phyloP scores from a whole-genome alignment of 1,140 invertebrate genomes.

The Drosophila tani region DNA sequence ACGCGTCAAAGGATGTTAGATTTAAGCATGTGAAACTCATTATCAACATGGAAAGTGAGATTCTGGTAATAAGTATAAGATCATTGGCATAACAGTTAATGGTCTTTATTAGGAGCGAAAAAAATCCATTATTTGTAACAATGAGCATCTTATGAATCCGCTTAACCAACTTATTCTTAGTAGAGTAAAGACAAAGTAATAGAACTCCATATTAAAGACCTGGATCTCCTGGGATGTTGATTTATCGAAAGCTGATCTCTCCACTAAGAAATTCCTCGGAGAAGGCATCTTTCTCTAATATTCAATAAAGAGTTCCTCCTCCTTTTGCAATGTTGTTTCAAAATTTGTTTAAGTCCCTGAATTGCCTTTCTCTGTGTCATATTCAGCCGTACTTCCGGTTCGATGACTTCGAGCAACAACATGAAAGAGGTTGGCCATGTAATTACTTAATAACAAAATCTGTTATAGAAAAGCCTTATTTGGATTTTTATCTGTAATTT shows the following conservation, averaged over 20 bases:
- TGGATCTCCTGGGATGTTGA: not conserved
- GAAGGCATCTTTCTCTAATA: not conserved
- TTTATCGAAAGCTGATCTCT: conserved; percentile 18
- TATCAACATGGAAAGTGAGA: not conserved
- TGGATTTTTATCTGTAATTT: too few relatives aligned
- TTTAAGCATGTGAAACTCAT: conserved; percentile 2
- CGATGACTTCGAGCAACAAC: too few relatives aligned
- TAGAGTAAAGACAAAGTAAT: conserved; percentile 17
- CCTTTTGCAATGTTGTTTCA: too few relatives aligned
- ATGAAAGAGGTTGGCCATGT: too few relatives aligned
- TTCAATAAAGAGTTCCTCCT: too few relatives aligned
- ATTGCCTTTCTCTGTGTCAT: too few relatives aligned
- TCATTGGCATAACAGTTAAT: not conserved
- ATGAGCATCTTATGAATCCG: too few relatives aligned
- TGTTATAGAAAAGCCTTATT: too few relatives aligned
- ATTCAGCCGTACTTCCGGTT: too few relatives aligned
- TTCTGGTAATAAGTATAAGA: not conserved
- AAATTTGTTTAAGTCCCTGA: too few relatives aligned
- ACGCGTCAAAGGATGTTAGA: not conserved
- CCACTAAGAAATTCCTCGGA: conserved; percentile 12
- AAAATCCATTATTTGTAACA: not conserved
- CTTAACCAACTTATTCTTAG: conserved; percentile 10
- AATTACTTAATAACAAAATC: too few relatives aligned
- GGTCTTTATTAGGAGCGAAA: not conserved
- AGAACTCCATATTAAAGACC: conserved; percentile 24